Conservation (phyloP, 2,888 invertebrate species). For the Trichogramma dendrolimi region DNA sequence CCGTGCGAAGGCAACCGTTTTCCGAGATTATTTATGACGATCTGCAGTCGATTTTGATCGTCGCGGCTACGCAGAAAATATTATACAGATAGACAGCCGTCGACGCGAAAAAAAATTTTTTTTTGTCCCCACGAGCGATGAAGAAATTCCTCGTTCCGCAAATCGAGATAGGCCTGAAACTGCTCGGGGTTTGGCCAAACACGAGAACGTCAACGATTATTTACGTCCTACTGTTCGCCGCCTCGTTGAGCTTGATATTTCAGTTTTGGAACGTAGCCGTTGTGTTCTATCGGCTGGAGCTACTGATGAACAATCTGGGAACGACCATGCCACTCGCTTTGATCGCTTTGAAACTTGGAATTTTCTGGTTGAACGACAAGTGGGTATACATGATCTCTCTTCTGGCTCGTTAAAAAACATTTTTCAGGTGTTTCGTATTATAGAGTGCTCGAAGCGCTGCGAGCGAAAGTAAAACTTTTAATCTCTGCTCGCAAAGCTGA, state of each 20-base stretch:
- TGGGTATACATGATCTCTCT: not conserved
- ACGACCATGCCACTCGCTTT: constrained; percentile 3
- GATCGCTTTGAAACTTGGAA: constrained; percentile 1
- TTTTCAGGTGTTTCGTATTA: too few species aligned
- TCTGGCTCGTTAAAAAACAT: too few species aligned
- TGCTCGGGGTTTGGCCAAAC: constrained; percentile 3
- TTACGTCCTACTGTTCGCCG: not conserved
- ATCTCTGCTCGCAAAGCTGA: too few species aligned
- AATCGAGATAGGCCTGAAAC: not conserved
- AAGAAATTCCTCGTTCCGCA: not conserved
- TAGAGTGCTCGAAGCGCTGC: too few species aligned
- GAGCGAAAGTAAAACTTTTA: too few species aligned
- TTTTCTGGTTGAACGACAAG: constrained; percentile 6
- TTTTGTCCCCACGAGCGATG: too few species aligned
- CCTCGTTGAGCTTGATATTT: constrained; percentile 7
- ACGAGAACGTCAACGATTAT: not conserved
- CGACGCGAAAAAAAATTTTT: too few species aligned
- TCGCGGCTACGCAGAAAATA: too few species aligned
- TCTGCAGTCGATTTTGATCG: too few species aligned
- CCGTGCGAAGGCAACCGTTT: too few species aligned
- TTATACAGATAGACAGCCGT: too few species aligned
- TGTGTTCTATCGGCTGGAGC: not conserved
- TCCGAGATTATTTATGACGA: too few species aligned
- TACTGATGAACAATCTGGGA: constrained; percentile 14
- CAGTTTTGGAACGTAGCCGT: constrained; percentile 4